These are phyloP conservation scores for Gastrophysa polygoni DNA, from an alignment of 2,888 invertebrate genomes.

Conservation along the genomic window DNA sequence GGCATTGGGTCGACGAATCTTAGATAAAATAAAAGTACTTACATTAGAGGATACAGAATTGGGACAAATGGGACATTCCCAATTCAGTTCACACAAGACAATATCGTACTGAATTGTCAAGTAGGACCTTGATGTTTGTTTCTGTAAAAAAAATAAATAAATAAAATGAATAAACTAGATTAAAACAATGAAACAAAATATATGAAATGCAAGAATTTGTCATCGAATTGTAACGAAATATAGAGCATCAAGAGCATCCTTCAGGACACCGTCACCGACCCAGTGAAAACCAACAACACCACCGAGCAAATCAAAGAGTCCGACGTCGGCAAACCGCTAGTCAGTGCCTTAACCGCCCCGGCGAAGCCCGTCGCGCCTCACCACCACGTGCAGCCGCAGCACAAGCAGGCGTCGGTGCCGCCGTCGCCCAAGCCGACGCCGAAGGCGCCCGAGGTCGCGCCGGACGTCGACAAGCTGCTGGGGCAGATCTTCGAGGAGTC, in stretches of 20 bases:
- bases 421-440: conserved; percentile 37
- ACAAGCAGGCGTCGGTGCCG: conserved; percentile 49
- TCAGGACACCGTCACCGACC: conserved; percentile 35
- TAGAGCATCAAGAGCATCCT: conserved; percentile 43
- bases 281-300: conserved; percentile 36
- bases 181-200: no score
- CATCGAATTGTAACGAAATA: no score
- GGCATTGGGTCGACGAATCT: no score
- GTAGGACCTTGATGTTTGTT: no score
- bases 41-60: no score
- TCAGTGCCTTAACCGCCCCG: conserved; percentile 46
- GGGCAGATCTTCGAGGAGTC: conserved; percentile 55
- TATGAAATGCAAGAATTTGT: no score
- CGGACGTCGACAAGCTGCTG: conserved; percentile 54
- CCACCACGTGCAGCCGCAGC: conserved; percentile 46
- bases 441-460: conserved; percentile 44
- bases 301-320: conserved; percentile 41
- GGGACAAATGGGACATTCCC: no score
- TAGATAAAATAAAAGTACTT: no score
- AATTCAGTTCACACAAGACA: no score
- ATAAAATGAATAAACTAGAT: no score
- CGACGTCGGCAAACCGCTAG: conserved; percentile 37
- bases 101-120: no score
- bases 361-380: conserved; percentile 49
- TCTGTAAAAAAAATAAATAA: no score